Evolutionary conservation across 2,797 vertebrate genomes (phyloP).

Genomic region (Leptoclinus maculatus): DNA sequence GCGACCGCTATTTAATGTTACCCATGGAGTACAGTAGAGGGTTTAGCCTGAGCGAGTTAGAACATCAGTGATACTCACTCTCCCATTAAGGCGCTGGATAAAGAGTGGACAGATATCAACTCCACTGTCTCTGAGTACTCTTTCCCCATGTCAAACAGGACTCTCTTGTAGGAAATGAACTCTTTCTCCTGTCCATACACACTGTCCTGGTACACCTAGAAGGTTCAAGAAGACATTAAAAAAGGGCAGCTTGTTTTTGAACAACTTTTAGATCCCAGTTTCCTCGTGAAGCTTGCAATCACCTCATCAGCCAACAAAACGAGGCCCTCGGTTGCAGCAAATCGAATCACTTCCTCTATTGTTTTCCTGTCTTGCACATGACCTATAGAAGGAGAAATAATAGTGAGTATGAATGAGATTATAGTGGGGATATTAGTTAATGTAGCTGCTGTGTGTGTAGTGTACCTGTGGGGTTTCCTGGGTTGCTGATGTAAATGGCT

Average conservation of each 20-base stretch:
- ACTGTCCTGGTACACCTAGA: conserved; percentile 89
- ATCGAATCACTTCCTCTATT: conserved; percentile 87
- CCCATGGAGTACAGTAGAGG: too few relatives aligned
- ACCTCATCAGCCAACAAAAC: conserved; percentile 90
- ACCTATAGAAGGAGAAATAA: conserved; percentile 69
- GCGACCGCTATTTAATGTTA: too few relatives aligned
- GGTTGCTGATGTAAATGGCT: conserved; percentile 82
- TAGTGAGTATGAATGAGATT: neutral
- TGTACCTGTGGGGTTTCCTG: conserved; percentile 82
- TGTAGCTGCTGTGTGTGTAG: neutral
- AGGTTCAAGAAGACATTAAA: neutral
- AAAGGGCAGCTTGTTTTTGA: neutral
- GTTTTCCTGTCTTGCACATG: conserved; percentile 87
- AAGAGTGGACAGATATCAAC: conserved; percentile 86
- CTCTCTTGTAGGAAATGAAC: conserved; percentile 91
- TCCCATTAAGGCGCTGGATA: conserved; percentile 85
- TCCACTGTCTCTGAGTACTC: conserved; percentile 78
- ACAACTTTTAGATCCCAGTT: neutral
- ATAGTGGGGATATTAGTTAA: too few relatives aligned
- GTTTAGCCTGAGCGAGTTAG: too few relatives aligned
- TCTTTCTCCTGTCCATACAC: conserved; percentile 78
- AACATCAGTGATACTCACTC: conserved; percentile 83
- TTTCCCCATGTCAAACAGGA: conserved; percentile 86
- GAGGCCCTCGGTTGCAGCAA: conserved; percentile 86
- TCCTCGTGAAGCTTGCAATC: neutral